phyloP scores from a whole-genome alignment of 2,888 invertebrate species.

The Scaptomyza reducta region DNA sequence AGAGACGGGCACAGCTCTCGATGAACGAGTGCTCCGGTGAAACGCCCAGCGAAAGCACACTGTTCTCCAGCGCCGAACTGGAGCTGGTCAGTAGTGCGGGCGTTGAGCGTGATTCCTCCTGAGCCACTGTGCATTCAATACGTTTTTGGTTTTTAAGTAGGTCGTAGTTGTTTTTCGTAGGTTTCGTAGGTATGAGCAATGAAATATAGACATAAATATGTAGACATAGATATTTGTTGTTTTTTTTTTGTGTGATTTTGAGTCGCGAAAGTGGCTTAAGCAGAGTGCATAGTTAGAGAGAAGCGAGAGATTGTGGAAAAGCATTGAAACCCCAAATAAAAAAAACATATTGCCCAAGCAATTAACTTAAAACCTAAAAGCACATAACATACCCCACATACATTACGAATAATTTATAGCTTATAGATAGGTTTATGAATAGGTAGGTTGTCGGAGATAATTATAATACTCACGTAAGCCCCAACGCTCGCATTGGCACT shows the following conservation, averaged over 20 bases:
- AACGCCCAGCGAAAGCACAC: constrained; percentile 89
- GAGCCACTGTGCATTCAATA: constrained; percentile 88
- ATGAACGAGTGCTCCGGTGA: constrained; percentile 94
- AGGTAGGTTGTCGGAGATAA: constrained; percentile 21
- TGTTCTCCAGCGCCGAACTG: constrained; percentile 86
- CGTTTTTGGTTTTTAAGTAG: constrained; percentile 9
- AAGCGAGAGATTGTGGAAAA: constrained; percentile 18
- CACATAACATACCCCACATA: constrained; percentile 46
- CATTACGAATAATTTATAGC: constrained; percentile 18
- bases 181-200: constrained; percentile 48
- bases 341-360: constrained; percentile 22
- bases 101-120: constrained; percentile 95
- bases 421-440: constrained; percentile 24
- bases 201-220: constrained; percentile 57
- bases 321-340: constrained; percentile 33
- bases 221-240: constrained; percentile 29
- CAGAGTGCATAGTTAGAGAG: constrained; percentile 28
- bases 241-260: constrained; percentile 4
- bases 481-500: constrained; percentile 95
- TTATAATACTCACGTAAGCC: constrained; percentile 85
- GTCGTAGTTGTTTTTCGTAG: constrained; percentile 13
- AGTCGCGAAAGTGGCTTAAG: constrained; percentile 7
- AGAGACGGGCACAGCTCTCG: constrained; percentile 93
- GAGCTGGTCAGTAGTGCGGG: constrained; percentile 91
- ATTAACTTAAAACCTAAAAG: constrained; percentile 31